Evolutionary conservation across 2,888 invertebrate genomes (phyloP).

Genomic region (Diarsia mendica): DNA sequence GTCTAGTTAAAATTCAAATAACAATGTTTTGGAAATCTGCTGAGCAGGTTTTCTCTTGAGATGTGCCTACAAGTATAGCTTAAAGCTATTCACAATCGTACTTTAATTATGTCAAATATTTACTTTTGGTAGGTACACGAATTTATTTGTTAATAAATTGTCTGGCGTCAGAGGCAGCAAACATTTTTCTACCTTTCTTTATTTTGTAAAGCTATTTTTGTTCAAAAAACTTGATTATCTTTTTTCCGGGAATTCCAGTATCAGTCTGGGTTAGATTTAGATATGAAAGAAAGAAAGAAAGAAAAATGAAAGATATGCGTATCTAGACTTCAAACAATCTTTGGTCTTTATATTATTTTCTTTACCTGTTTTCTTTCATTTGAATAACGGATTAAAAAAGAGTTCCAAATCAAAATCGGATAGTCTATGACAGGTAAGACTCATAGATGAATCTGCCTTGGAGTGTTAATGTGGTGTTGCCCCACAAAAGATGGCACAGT

Average conservation of each 20-base stretch:
- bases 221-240: background rate
- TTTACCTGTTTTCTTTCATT: too few species aligned
- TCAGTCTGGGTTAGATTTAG: background rate
- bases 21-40: background rate
- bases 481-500: too few species aligned
- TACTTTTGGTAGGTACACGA: background rate
- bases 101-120: background rate
- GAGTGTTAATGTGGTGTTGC: too few species aligned
- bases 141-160: background rate
- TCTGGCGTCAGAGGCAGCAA: background rate
- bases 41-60: background rate
- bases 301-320: too few species aligned
- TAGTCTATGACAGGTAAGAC: too few species aligned
- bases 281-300: too few species aligned
- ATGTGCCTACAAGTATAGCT: background rate
- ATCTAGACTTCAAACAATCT: too few species aligned
- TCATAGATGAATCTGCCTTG: too few species aligned
- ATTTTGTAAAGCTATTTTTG: background rate
- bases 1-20: background rate
- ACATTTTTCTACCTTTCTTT: background rate
- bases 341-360: too few species aligned
- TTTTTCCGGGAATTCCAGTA: background rate
- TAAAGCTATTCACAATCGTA: background rate
- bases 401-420: too few species aligned
- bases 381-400: too few species aligned